A percentile compares a stretch with the other conserved stretches of the same genome.
These are phyloP conservation scores for Pseudomugil gertrudae DNA, from an alignment of 2,797 vertebrate species.

Conservation along the genomic window DNA sequence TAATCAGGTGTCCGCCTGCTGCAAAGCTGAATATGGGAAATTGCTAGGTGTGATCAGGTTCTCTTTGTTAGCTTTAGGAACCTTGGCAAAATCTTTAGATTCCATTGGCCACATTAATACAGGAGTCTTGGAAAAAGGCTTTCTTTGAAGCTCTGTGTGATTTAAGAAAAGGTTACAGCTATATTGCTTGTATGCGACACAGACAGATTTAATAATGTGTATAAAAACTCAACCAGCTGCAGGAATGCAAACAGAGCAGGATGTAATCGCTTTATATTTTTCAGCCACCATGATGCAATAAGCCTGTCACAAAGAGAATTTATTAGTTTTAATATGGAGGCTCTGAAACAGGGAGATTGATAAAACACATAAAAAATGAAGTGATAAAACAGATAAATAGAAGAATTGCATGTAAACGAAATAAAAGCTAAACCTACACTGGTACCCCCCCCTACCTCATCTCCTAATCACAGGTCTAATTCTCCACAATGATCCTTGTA, in stretches of 20 bases:
- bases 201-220: not conserved
- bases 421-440: not conserved
- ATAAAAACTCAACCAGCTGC: conserved; percentile 4
- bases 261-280: conserved; percentile 1
- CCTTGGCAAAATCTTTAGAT: too few relatives aligned
- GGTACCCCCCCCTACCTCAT: too few relatives aligned
- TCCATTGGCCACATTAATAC: not conserved
- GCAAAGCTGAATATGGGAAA: too few relatives aligned
- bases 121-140: not conserved
- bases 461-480: not conserved
- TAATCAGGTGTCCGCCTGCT: too few relatives aligned
- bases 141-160: not conserved
- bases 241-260: not conserved
- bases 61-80: too few relatives aligned
- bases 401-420: not conserved
- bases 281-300: conserved; percentile 10
- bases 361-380: conserved; percentile 6
- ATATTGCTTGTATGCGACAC: not conserved
- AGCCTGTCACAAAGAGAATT: conserved; percentile 13
- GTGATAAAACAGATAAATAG: conserved; percentile 11
- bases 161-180: not conserved
- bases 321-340: conserved; percentile 7
- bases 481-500: conserved; percentile 32
- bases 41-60: too few relatives aligned
- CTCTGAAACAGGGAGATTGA: conserved; percentile 7